Conservation (phyloP, 2,888 invertebrate genomes). For the Ochlodes sylvanus region DNA sequence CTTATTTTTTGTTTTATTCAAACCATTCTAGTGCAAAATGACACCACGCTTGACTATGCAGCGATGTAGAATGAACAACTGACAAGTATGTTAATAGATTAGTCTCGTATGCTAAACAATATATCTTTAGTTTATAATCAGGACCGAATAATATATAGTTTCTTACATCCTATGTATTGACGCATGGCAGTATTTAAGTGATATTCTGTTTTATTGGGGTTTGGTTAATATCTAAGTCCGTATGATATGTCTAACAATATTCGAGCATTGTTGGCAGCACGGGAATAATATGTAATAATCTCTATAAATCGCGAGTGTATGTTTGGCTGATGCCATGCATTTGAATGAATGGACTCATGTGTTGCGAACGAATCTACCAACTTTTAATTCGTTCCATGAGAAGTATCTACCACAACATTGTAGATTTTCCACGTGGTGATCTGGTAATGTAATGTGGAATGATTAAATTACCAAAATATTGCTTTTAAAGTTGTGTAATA, state of each 20-base stretch:
- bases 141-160: background rate
- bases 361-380: too few relatives aligned
- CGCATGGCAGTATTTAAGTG: slow-evolving; percentile 16
- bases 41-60: too few relatives aligned
- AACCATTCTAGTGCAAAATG: too few relatives aligned
- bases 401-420: too few relatives aligned
- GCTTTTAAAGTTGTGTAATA: too few relatives aligned
- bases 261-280: slow-evolving; percentile 10
- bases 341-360: background rate
- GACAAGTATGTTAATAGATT: slow-evolving; percentile 1
- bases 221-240: slow-evolving; percentile 4
- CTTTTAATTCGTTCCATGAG: too few relatives aligned
- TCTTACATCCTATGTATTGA: slow-evolving; percentile 6
- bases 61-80: too few relatives aligned
- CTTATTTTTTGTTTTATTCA: too few relatives aligned
- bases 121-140: slow-evolving; percentile 1
- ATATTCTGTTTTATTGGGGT: slow-evolving; percentile 1
- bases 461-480: too few relatives aligned
- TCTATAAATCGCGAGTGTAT: background rate
- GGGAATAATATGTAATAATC: background rate
- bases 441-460: too few relatives aligned
- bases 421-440: too few relatives aligned
- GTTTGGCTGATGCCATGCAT: background rate
- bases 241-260: slow-evolving; percentile 18
- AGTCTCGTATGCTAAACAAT: slow-evolving; percentile 14